Conservation (phyloP, 2,113 vertebrate genomes). For the Burhinus bistriatus region DNA sequence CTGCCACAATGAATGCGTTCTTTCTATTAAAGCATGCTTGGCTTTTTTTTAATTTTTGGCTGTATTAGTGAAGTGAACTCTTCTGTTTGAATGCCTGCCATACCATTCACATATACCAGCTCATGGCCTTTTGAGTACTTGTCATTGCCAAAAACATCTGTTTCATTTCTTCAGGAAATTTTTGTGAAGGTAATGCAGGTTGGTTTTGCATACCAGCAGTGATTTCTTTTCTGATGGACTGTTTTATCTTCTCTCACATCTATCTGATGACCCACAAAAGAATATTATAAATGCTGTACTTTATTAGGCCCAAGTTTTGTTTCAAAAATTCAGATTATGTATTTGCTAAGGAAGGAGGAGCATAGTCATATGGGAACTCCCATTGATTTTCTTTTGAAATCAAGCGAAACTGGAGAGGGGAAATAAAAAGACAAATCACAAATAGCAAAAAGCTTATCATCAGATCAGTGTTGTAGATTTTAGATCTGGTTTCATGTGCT, state of each 20-base stretch:
- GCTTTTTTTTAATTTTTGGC: slow-evolving; percentile 49
- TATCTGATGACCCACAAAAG: background rate
- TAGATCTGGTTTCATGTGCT: background rate
- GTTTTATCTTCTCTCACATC: background rate
- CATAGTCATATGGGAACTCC: background rate
- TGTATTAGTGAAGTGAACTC: slow-evolving; percentile 43
- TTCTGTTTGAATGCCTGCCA: slow-evolving; percentile 57
- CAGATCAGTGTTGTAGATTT: background rate
- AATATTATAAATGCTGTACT: background rate
- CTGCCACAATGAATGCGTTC: background rate
- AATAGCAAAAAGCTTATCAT: background rate
- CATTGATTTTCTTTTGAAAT: background rate
- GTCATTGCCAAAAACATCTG: slow-evolving; percentile 23
- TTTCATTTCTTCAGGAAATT: slow-evolving; percentile 17
- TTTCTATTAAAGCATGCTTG: slow-evolving; percentile 49
- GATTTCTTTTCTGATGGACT: slow-evolving; percentile 63
- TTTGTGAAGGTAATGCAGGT: background rate
- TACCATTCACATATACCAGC: slow-evolving; percentile 16
- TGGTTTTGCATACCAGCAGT: background rate
- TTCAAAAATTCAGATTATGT: background rate
- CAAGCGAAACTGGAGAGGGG: background rate
- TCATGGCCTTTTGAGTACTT: slow-evolving; percentile 40
- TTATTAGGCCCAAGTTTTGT: background rate
- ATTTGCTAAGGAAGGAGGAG: background rate
- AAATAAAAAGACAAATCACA: background rate